Base-by-base conservation (phyloP, 2,113 vertebrate genomes). In the Murina feae region DNA sequence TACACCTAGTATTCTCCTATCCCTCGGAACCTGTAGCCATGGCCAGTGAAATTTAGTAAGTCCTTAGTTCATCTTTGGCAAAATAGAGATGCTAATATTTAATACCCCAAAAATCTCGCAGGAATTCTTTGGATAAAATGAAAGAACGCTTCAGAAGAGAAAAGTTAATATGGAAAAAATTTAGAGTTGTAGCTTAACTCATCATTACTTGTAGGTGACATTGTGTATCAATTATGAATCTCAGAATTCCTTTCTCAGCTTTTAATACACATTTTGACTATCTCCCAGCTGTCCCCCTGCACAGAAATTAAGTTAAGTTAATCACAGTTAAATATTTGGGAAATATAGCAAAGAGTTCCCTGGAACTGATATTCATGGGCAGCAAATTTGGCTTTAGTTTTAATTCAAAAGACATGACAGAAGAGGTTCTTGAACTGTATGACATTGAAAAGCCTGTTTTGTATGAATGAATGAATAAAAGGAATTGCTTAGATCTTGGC, bases 111-210 rank as follows among this genome's bases (percentile, higher is more conserved):
- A 58, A 65, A 84, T 80, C 13, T 66, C 81, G 0, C 20, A 84
- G n/a, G 23, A 75, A 92, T 81, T 65, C 13, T 55, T 74, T 84
- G 87, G 65, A 63, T 74, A 90, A 97, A 86, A 63, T 72, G 21
- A 82, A 94, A 89, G 37, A 49, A 68, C n/a, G 4, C 58, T 92
- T 32, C 42, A 80, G 60, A 83, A 74, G 49, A 91, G 17, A 44
- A 79, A 92, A 68, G 39, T 39, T 84, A 53, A 76, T 79, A 84
- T 69, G 55, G 39, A 92, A 66, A 90, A 83, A 69, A 92, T 90
- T 63, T 75, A 60, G 71, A 90, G 25, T 60, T 53, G 17, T 68
- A 93, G 16, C 25, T 32, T 37, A 75, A 30, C 11, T 86, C 32
- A 79, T 63, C 89, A 60, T 86, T 68, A 53, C 58, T 95, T 90